Percentiles rank a stretch among this genome's conserved stretches.
phyloP scores from a whole-genome alignment of 2,797 vertebrate species.

The Schizopygopsis malacanthus region DNA sequence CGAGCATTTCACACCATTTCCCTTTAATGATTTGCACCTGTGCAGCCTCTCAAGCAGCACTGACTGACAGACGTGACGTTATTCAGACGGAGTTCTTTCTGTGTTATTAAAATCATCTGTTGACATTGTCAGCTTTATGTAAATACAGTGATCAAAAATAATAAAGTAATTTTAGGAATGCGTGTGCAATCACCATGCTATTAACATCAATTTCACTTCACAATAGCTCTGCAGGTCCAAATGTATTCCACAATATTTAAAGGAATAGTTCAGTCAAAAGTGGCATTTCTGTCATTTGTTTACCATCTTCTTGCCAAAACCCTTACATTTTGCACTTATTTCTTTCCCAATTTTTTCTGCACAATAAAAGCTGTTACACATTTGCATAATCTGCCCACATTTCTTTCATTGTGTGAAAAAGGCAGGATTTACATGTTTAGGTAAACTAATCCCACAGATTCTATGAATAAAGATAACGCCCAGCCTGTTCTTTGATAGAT shows the following conservation, averaged over 20 bases:
- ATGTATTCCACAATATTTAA: neutral
- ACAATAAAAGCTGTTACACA: neutral
- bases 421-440: neutral
- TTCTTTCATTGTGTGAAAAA: neutral
- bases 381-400: neutral
- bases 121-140: neutral
- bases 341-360: neutral
- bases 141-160: neutral
- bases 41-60: neutral
- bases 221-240: neutral
- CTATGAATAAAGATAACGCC: neutral
- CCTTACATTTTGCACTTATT: neutral
- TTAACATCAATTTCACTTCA: neutral
- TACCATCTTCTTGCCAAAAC: neutral
- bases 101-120: constrained; percentile 10
- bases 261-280: neutral
- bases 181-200: neutral
- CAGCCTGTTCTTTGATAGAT: constrained; percentile 18
- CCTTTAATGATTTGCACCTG: constrained; percentile 43
- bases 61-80: constrained; percentile 22
- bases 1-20: constrained; percentile 28
- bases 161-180: neutral
- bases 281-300: neutral
- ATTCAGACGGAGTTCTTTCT: neutral
- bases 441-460: neutral